Percentiles rank a stretch among this genome's conserved stretches.
phyloP scores from a whole-genome alignment of 2,797 vertebrate species.

The Sphenodon punctatus region DNA sequence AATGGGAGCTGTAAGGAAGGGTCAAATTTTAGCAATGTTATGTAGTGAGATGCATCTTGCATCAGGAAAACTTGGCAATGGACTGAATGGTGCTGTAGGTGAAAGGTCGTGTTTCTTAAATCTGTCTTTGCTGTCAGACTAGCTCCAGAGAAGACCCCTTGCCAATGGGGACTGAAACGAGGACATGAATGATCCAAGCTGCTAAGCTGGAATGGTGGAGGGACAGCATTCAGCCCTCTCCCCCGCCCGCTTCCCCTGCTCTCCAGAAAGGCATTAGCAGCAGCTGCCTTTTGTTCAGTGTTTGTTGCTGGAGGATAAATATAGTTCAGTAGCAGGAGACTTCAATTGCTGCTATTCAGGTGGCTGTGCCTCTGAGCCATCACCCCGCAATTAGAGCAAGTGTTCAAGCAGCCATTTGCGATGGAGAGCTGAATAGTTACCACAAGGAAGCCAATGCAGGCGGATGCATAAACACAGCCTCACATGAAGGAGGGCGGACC shows the following conservation, averaged over 20 bases:
- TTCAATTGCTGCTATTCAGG: constrained; percentile 58
- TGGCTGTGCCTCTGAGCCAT: background rate
- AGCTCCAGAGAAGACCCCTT: background rate
- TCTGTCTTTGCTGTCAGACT: background rate
- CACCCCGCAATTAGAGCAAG: background rate
- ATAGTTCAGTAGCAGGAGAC: constrained; percentile 46
- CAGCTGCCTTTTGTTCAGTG: constrained; percentile 64
- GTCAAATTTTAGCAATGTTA: no score
- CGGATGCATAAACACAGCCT: background rate
- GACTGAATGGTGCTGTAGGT: no score
- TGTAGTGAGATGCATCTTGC: no score
- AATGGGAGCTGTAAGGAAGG: no score
- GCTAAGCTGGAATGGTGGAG: background rate
- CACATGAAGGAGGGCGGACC: background rate
- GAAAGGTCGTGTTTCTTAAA: no score
- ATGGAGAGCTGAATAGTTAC: background rate
- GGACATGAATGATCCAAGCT: background rate
- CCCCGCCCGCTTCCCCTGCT: background rate
- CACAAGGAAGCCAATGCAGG: background rate
- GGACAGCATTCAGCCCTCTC: background rate
- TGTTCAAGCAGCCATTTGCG: background rate
- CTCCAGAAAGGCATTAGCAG: constrained; percentile 10
- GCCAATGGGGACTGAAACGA: background rate
- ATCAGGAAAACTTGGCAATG: no score
- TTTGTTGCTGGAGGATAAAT: constrained; percentile 50